A percentile compares a stretch with the other conserved stretches of the same genome.
These are phyloP conservation scores for Tethya wilhelma DNA, from an alignment of 37 sponge, comb jelly and placozoan genomes.

Conservation along the genomic window DNA sequence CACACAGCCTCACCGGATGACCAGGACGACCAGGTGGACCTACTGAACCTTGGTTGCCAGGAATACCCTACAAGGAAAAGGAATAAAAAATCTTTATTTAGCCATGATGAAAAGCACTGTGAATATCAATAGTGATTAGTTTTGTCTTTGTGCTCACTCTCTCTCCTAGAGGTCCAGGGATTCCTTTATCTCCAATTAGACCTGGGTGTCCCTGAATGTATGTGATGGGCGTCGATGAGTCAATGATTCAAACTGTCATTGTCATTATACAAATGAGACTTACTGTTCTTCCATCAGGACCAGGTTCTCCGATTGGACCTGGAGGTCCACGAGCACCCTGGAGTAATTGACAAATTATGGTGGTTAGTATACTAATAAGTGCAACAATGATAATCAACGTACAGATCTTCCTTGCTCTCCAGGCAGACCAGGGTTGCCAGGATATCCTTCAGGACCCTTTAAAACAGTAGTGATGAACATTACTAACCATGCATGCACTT, in stretches of 20 bases:
- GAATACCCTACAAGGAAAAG: constrained; percentile 26
- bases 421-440: constrained; percentile 43
- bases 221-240: background rate
- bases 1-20: constrained; percentile 26
- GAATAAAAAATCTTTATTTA: background rate
- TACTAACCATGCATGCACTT: background rate
- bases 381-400: background rate
- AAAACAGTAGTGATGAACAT: background rate
- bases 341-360: background rate
- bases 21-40: constrained; percentile 43
- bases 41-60: constrained; percentile 17
- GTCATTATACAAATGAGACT: background rate
- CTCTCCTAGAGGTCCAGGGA: constrained; percentile 28
- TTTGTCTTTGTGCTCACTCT: constrained; percentile 3
- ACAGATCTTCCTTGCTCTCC: constrained; percentile 62
- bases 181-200: constrained; percentile 32
- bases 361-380: background rate
- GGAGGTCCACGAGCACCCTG: constrained; percentile 59
- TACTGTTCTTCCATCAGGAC: constrained; percentile 62
- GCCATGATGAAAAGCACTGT: background rate
- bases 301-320: constrained; percentile 53
- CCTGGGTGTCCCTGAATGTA: constrained; percentile 38
- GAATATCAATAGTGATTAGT: background rate
- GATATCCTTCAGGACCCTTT: constrained; percentile 51
- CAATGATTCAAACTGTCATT: background rate